Evolutionary conservation across 64 coral and sea anemone species (phyloP).

Genomic region (Montipora efflorescens): DNA sequence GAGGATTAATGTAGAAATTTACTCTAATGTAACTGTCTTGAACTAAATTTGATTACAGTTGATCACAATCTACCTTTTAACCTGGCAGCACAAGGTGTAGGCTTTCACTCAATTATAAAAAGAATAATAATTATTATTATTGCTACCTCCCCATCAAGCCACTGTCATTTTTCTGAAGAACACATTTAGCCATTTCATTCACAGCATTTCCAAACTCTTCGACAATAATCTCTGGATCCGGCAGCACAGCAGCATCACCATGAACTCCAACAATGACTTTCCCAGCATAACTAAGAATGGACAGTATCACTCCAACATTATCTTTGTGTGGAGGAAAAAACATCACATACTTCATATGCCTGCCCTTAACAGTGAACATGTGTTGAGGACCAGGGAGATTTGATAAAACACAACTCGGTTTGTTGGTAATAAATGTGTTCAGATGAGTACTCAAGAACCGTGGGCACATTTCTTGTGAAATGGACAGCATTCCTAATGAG

Average conservation of each 20-base stretch:
- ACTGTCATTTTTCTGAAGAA: slow-evolving; percentile 18
- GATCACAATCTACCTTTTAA: too few species aligned
- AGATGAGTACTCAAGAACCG: slow-evolving; percentile 51
- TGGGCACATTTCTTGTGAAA: slow-evolving; percentile 71
- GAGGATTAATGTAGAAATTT: too few species aligned
- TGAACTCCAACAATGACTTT: slow-evolving; percentile 78
- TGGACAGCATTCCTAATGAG: slow-evolving; percentile 29
- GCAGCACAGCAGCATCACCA: slow-evolving; percentile 72
- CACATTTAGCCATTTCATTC: slow-evolving; percentile 58
- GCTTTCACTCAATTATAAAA: too few species aligned
- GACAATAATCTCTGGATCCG: slow-evolving; percentile 69
- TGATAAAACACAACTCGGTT: slow-evolving; percentile 83
- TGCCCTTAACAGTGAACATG: slow-evolving; percentile 42
- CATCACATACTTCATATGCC: slow-evolving; percentile 48
- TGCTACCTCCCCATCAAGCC: not conserved
- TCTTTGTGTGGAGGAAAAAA: slow-evolving; percentile 94
- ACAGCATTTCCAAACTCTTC: slow-evolving; percentile 81
- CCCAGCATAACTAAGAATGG: slow-evolving; percentile 81
- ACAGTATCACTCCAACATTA: slow-evolving; percentile 78
- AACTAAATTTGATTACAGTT: too few species aligned
- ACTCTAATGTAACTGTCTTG: too few species aligned
- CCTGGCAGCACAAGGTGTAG: too few species aligned
- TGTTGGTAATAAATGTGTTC: not conserved
- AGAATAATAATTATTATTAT: too few species aligned
- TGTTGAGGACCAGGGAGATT: slow-evolving; percentile 88